Percentiles rank a stretch among this genome's conserved stretches.
Conservation (phyloP, 2,888 invertebrate genomes). For the Acanthosepion pharaonis region DNA sequence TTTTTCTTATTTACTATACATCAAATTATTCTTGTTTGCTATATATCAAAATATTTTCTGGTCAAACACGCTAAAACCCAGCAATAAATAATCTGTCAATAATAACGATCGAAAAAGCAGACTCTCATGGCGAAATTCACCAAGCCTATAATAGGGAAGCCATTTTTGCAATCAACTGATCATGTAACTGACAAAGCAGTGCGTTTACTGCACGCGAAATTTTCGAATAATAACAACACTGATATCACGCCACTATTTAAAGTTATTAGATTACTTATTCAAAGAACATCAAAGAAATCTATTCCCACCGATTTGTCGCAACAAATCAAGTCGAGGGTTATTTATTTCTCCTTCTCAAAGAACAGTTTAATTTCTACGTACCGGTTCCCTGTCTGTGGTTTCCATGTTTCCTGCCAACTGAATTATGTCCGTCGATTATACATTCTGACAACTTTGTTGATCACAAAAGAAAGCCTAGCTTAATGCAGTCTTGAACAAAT, state of each 20-base stretch:
- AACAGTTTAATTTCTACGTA: not conserved
- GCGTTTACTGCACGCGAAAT: not conserved
- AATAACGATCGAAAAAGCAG: not conserved
- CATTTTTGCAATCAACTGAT: not conserved
- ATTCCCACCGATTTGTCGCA: not conserved
- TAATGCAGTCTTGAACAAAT: too few species aligned
- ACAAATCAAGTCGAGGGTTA: not conserved
- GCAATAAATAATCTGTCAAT: not conserved
- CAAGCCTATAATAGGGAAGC: not conserved
- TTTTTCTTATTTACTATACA: not conserved
- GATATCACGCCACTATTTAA: not conserved
- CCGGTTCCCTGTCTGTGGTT: not conserved
- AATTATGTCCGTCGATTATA: too few species aligned
- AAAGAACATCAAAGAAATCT: not conserved
- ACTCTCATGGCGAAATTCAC: not conserved
- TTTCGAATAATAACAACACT: not conserved
- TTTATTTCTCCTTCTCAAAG: not conserved
- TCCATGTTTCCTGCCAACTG: too few species aligned
- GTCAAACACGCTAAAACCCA: not conserved
- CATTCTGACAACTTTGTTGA: too few species aligned
- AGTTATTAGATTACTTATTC: not conserved
- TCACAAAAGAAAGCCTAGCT: too few species aligned
- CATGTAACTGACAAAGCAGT: not conserved
- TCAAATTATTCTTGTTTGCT: not conserved
- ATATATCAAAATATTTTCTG: not conserved